These are phyloP conservation scores for Aphidoletes aphidimyza DNA, from an alignment of 2,888 invertebrate genomes.

Conservation along the genomic window DNA sequence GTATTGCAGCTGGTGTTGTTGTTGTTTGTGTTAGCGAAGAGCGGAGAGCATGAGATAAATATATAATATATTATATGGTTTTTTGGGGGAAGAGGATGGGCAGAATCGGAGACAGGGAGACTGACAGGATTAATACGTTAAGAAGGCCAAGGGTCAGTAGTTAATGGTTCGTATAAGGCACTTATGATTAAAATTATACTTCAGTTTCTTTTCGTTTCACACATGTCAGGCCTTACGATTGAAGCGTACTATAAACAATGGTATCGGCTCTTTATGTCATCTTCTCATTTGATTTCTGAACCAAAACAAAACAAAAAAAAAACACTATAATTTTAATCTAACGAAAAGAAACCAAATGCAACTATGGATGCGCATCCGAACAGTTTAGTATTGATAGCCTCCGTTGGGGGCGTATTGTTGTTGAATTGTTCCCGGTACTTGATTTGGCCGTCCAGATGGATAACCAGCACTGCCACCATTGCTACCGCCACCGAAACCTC, in stretches of 20 bases:
- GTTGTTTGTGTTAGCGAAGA: neutral
- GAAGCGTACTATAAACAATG: neutral
- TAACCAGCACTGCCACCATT: constrained; percentile 56
- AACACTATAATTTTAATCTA: neutral
- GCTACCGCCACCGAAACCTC: constrained; percentile 57
- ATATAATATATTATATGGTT: too few species aligned
- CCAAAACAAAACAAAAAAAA: too few species aligned
- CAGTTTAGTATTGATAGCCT: constrained; percentile 68
- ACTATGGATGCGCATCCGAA: neutral
- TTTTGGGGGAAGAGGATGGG: neutral
- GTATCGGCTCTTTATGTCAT: neutral
- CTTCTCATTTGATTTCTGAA: too few species aligned
- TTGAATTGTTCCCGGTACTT: constrained; percentile 68
- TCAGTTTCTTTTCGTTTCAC: neutral
- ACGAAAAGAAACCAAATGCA: constrained; percentile 42
- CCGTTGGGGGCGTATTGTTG: constrained; percentile 78
- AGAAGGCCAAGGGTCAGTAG: constrained; percentile 20
- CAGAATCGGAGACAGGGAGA: neutral
- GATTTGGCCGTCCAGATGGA: constrained; percentile 58
- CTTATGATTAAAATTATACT: constrained; percentile 48
- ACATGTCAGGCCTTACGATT: neutral
- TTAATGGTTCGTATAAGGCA: constrained; percentile 53
- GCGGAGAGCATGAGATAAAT: neutral
- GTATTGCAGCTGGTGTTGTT: neutral
- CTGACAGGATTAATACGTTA: neutral